A percentile compares a stretch with the other conserved stretches of the same genome.
These are phyloP conservation scores for Melopsittacus undulatus DNA, from an alignment of 2,797 vertebrate species.

Conservation along the genomic window DNA sequence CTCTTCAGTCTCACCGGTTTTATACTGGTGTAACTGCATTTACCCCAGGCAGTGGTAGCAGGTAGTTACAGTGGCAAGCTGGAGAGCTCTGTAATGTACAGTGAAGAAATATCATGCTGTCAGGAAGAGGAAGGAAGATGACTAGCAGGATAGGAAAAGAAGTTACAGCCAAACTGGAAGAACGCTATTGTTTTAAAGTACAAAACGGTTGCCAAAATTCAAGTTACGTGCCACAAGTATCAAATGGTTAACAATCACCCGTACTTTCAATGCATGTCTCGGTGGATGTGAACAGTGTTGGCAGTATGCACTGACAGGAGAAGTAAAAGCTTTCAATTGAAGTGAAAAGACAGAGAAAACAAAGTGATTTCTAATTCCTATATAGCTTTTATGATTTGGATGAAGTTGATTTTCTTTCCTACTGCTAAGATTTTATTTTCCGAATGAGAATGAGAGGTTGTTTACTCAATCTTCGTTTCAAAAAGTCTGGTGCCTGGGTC, in stretches of 20 bases:
- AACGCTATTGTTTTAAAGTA: neutral
- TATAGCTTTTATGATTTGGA: neutral
- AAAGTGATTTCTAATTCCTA: neutral
- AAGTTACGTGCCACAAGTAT: neutral
- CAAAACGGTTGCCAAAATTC: neutral
- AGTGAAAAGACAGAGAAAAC: conserved; percentile 1
- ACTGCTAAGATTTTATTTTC: conserved; percentile 14
- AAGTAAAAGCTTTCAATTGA: conserved; percentile 26
- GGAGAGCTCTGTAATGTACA: neutral
- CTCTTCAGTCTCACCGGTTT: neutral
- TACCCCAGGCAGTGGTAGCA: neutral
- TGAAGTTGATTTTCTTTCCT: neutral
- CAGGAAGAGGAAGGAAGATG: neutral
- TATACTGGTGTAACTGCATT: neutral
- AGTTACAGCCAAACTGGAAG: neutral
- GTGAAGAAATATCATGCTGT: neutral
- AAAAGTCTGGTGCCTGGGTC: neutral
- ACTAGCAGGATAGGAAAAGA: neutral
- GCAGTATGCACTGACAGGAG: neutral
- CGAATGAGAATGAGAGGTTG: neutral
- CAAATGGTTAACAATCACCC: neutral
- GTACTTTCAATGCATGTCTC: neutral
- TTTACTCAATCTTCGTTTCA: neutral
- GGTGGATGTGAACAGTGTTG: neutral
- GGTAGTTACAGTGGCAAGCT: neutral